A percentile compares a stretch with the other conserved stretches of the same genome.
Evolutionary conservation across 2,888 invertebrate species (phyloP).

Genomic region (Cataglyphis cursor): DNA sequence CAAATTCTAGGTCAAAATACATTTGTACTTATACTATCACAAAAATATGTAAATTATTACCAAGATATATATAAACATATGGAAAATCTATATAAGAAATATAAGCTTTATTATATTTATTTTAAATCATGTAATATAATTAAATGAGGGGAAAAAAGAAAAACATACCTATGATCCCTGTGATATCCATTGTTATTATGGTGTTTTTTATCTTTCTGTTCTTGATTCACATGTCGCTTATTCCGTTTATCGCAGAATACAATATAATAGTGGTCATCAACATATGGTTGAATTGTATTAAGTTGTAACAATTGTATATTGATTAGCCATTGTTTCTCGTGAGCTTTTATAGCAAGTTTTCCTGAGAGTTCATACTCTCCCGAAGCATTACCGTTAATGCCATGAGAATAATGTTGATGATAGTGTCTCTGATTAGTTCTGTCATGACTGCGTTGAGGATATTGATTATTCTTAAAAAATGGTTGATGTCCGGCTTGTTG

Average conservation of each 20-base stretch:
- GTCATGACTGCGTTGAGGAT: constrained; percentile 79
- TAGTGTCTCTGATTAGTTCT: constrained; percentile 81
- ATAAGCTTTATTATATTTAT: neutral
- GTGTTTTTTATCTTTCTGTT: constrained; percentile 79
- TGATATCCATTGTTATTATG: constrained; percentile 84
- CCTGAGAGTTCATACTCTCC: constrained; percentile 93
- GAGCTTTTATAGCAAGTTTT: constrained; percentile 92
- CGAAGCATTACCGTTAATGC: constrained; percentile 78
- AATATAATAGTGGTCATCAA: constrained; percentile 99
- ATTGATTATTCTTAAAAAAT: constrained; percentile 85
- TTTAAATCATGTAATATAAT: neutral
- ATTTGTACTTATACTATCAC: neutral
- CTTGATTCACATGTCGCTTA: constrained; percentile 79
- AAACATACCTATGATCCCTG: constrained; percentile 81
- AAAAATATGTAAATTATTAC: constrained; percentile 7
- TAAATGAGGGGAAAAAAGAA: neutral
- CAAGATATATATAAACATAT: neutral
- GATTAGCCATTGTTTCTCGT: constrained; percentile 98
- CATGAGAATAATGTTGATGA: constrained; percentile 78
- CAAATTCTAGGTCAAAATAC: constrained; percentile 5
- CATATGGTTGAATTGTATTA: constrained; percentile 97
- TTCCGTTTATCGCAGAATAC: constrained; percentile 87
- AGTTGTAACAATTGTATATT: constrained; percentile 98
- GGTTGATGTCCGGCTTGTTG: constrained; percentile 82
- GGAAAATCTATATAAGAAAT: neutral